Conservation (phyloP, 2,113 vertebrate genomes). For the Ceyx melanurus region DNA sequence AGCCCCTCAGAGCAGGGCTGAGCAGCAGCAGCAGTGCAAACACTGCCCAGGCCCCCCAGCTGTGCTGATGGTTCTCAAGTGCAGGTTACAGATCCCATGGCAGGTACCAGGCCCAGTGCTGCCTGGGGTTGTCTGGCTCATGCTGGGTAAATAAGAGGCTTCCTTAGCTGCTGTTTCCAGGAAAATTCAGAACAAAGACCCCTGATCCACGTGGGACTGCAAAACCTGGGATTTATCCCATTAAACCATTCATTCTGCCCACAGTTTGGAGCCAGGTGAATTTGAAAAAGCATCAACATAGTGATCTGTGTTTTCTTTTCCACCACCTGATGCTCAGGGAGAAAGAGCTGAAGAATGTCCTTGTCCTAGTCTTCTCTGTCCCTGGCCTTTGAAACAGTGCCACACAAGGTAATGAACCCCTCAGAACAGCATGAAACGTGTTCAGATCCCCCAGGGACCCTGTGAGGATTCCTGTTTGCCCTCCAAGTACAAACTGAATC, state of each 20-base stretch:
- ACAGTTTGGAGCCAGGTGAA: not conserved
- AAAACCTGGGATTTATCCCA: not conserved
- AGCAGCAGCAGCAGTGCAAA: no score
- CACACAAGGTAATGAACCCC: not conserved
- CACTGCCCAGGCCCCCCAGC: no score
- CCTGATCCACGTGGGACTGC: rapidly evolving
- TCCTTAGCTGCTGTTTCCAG: not conserved
- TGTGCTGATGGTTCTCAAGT: no score
- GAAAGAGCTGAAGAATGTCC: not conserved
- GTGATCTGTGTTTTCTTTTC: not conserved
- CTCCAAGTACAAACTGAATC: not conserved
- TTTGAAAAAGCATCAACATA: not conserved
- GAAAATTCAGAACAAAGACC: not conserved
- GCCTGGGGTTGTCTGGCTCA: not conserved
- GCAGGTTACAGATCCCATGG: no score
- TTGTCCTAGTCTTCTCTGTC: not conserved
- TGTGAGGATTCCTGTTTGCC: not conserved
- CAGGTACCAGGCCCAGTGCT: no score
- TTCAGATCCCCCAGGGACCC: not conserved
- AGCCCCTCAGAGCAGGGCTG: not conserved
- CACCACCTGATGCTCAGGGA: not conserved
- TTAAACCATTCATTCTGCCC: not conserved
- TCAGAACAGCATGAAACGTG: not conserved
- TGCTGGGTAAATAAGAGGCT: not conserved
- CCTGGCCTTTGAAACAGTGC: not conserved